Evolutionary conservation across 2,797 vertebrate genomes (phyloP).

Genomic region (Adrianichthys oophorus): DNA sequence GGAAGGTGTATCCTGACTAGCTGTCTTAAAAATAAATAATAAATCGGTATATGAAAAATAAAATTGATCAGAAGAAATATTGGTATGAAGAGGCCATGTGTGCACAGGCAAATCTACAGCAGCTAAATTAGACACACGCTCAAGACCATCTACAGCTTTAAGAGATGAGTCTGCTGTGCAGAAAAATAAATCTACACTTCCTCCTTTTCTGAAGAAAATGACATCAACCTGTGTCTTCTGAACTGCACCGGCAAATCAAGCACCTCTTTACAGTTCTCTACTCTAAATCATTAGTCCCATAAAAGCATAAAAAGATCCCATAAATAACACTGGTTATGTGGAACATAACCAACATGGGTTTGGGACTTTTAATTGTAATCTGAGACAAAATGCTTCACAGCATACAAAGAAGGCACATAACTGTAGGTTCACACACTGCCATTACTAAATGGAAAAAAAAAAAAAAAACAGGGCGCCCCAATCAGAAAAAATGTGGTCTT

Average conservation of each 20-base stretch:
- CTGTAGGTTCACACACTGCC: constrained; percentile 18
- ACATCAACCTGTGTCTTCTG: constrained; percentile 44
- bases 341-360: background rate
- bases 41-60: constrained; percentile 10
- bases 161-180: constrained; percentile 60
- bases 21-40: background rate
- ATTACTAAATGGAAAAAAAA: constrained; percentile 36
- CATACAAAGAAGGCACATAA: constrained; percentile 3
- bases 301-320: background rate
- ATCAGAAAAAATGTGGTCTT: constrained; percentile 72
- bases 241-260: constrained; percentile 13
- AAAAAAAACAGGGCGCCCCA: constrained; percentile 42
- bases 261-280: background rate
- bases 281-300: background rate
- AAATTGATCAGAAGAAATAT: constrained; percentile 12
- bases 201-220: constrained; percentile 27
- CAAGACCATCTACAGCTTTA: constrained; percentile 43
- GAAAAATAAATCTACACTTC: too few species aligned
- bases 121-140: constrained; percentile 58
- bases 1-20: too few species aligned
- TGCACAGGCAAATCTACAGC: constrained; percentile 45
- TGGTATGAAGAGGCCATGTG: constrained; percentile 20
- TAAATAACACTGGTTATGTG: background rate
- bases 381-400: background rate
- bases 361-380: background rate